Evolutionary conservation across 2,888 invertebrate genomes (phyloP), one percentile per base, ranked within the genome.

Genomic region (Gnatocerus cornutus): DNA sequence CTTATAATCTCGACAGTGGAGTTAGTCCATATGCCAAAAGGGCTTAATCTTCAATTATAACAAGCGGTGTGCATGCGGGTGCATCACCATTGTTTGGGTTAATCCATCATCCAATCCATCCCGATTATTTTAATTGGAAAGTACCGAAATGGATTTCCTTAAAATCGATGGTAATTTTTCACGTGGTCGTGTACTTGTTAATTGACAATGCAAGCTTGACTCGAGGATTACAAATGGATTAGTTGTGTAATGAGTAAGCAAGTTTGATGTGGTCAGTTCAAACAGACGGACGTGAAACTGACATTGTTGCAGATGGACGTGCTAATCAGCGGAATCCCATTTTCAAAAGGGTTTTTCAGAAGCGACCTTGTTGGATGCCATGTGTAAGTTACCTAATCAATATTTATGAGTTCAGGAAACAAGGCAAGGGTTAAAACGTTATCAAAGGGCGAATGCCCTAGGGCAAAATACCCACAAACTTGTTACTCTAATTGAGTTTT

Each of bases 1-100:
- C 73, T 72, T 68, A 69, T 78, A 78, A 79, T 79, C 79, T 71
- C 45, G 67, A 69, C 71, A 72, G 71, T 71, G 68, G 74, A 72
- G 73, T 74, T 73, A 74, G 75, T 76, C 76, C 75, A 74, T 73
- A 74, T 71, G 75, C 74, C 74, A 75, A 74, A 74, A 73, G 75
- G 74, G 77, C 75, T 76, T 78, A 78, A 78, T 77, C 78, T 79
- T 77, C 78, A 78, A 79, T 79, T 79, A 78, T 77, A 78, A 76
- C 76, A 71, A 72, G 73, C 68, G 73, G 63, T 43, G 37, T 45
- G 30, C 55, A 64, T 69, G 71, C 66, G 70, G 67, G 56, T 67
- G 64, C 52, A 53, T 30, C 70, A 48, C 33, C 71, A 69, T 71
- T 69, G 71, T 70, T 63, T 56, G 16, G 14, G 33, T 61, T 68